Base-by-base conservation (phyloP, 2,113 vertebrate species). In the Halcyon senegalensis region DNA sequence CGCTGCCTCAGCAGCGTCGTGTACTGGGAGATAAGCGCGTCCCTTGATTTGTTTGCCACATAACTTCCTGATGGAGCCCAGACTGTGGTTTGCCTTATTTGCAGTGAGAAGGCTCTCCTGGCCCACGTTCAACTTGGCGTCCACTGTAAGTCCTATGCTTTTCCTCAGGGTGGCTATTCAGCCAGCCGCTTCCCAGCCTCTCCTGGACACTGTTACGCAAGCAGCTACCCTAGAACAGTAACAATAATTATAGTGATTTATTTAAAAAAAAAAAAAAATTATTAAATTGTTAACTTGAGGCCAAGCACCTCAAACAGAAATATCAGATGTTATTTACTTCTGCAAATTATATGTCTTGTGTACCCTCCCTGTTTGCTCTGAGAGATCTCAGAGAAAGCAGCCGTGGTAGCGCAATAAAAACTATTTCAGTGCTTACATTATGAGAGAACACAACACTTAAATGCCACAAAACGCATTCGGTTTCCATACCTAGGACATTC, bases 21-120 rank as follows among this genome's bases (percentile, higher is more conserved):
- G 1, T n/a, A 44, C 55, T 1, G 2, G 20, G 6, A 31, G 2
- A 8, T 31, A 67, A 84, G 28, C 0, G 3, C 0, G 0, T 43
- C 44, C 39, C 39, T 87, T 27, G 46, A 35, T 70, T 51, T 35
- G 1, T 8, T 68, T 48, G 56, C 51, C 77, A 27, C 24, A 0
- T 17, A 39, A 39, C 20, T 68, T 78, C 43, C 35, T 25, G 87
- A 68, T 23, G 58, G n/a, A 89, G 53, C 28, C 35, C 87, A 76
- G 84, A 4, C 81, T 31, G 56, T 18, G 69, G 39, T n/a, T 56
- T 62, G 74, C 77, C 89, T 91, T 84, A 46, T 10, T 78, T 91
- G 80, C 84, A 91, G 41, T 13, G 60, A 64, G 56, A 93, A 60
- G 35, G 7, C 43, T 48, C 63, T 67, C 58, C 44, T 94, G 81